Conservation (phyloP, 2,888 invertebrate species). For the Mythimna loreyi region DNA sequence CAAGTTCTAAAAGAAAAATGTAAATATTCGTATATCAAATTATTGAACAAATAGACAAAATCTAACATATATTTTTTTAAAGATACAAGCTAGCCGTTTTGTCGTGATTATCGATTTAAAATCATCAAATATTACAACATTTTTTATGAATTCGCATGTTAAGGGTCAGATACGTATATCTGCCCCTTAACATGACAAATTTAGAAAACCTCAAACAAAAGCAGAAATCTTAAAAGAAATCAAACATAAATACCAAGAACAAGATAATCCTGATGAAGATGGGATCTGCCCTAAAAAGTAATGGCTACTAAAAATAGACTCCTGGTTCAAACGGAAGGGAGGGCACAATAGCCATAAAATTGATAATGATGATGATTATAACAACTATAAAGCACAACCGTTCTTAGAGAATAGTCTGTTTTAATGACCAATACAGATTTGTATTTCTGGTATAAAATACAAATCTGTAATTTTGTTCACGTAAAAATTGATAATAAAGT, state of each 20-base stretch:
- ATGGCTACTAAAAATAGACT: constrained; percentile 56
- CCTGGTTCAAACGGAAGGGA: constrained; percentile 25
- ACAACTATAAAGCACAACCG: constrained; percentile 25
- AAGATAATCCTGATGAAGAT: constrained; percentile 31
- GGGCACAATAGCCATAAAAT: constrained; percentile 37
- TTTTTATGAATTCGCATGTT: too few species aligned
- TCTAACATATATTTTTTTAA: too few species aligned
- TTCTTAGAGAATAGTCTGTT: constrained; percentile 15
- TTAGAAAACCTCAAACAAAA: constrained; percentile 14
- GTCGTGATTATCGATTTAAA: too few species aligned
- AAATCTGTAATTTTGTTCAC: too few species aligned
- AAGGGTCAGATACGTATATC: too few species aligned
- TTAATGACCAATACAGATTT: background rate
- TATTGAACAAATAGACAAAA: too few species aligned
- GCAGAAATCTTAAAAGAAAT: constrained; percentile 20
- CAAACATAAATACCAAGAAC: constrained; percentile 23
- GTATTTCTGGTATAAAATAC: background rate
- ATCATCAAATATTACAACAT: too few species aligned
- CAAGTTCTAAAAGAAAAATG: too few species aligned
- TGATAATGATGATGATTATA: constrained; percentile 47
- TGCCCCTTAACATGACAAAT: constrained; percentile 18
- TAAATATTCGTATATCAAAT: too few species aligned
- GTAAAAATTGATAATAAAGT: too few species aligned
- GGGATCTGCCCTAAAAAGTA: constrained; percentile 44
- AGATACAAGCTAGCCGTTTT: too few species aligned